Evolutionary conservation across 2,888 invertebrate genomes (phyloP), one percentile per base, ranked within the genome.

Genomic region (Rhorus exstirpatorius): DNA sequence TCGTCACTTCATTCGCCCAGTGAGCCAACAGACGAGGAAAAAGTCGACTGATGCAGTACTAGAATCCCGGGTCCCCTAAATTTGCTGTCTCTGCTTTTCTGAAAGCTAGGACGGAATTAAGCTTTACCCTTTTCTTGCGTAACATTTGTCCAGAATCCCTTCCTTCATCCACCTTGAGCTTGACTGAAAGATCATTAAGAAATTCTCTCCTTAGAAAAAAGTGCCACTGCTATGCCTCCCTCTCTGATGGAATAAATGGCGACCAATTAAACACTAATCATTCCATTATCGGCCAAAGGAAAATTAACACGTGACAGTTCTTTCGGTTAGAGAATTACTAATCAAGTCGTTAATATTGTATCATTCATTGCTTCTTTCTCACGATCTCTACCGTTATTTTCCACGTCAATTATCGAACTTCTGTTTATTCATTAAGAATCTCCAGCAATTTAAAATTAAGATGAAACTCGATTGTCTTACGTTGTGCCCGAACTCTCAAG

Each of bases 11-110:
- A 70, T 75, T 78, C 63, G 53, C 14, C 24, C 38, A 41, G 46
- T 46, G 55, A 78, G n/a, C 77, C 63, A 75, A 79, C 83, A 75
- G 79, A 75, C 68, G 79, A 70, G 84, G 74, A 83, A 87, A 86
- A 86, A 80, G 74, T 77, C 35, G 44, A 67, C 14, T 53, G 68
- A 74, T 63, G 61, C 61, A 72, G 78, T 51, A 41, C 12, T 19
- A 41, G 53, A 70, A 72, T 70, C 35, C 19, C 17, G 17, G 3
- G 12, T 65, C 44, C 60, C 1, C 17, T 38, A 51, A 55, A 61
- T 68, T 63, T 53, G 61, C 55, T 58, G 38, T 65, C 24, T 38
- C 38, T 17, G 55, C 12, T 70, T 65, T 63, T 19, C 31, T 67
- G 8, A 46, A 58, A 65, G 60, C 14, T 46, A 8, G 49, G 10